Conservation (phyloP, 2,797 vertebrate genomes). For the Psittacula echo region DNA sequence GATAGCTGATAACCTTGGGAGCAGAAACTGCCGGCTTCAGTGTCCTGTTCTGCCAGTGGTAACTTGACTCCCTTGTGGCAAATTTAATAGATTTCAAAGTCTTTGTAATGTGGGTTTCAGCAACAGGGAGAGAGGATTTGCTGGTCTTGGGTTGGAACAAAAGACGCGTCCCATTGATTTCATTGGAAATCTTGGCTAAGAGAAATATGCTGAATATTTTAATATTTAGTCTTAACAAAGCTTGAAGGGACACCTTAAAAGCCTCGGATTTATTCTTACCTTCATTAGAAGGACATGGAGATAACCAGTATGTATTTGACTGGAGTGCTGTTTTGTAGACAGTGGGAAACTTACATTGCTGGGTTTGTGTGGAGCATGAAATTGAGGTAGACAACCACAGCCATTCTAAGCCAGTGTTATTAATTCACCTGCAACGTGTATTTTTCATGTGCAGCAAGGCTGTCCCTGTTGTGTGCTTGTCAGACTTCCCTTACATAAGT, state of each 20-base stretch:
- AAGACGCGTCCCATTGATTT: not conserved
- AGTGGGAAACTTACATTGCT: not conserved
- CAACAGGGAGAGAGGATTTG: not conserved
- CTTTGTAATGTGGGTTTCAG: not conserved
- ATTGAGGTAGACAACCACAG: not conserved
- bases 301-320: not conserved
- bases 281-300: not conserved
- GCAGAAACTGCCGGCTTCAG: not conserved
- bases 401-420: not conserved
- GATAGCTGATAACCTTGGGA: not conserved
- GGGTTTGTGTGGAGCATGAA: not conserved
- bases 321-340: not conserved
- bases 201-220: not conserved
- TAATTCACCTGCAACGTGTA: not conserved
- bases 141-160: not conserved
- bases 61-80: not conserved
- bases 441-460: not conserved
- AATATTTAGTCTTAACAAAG: not conserved
- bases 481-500: not conserved
- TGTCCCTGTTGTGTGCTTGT: not conserved
- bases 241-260: not conserved
- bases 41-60: not conserved
- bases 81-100: not conserved
- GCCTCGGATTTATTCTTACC: not conserved
- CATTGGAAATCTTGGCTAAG: not conserved